phyloP scores from a whole-genome alignment of 2,113 vertebrate genomes.

The Andinoacara biseriatus region DNA sequence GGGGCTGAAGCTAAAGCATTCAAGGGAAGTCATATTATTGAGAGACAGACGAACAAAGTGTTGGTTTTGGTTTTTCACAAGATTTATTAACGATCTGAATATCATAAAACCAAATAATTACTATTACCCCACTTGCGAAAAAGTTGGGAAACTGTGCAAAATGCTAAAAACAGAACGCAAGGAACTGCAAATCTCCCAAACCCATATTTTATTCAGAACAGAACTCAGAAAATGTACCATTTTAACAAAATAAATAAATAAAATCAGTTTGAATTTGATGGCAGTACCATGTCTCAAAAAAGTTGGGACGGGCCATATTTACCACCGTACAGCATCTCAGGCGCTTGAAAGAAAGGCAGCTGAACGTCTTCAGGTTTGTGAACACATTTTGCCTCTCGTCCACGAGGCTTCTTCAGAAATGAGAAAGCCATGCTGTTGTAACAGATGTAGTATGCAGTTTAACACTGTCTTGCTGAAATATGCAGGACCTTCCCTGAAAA shows the following conservation, averaged over 20 bases:
- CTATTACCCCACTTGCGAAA: fast-evolving
- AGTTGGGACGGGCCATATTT: neutral
- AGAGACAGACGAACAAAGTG: neutral
- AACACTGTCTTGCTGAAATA: neutral
- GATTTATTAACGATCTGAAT: neutral
- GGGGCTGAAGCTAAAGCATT: neutral
- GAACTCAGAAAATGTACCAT: fast-evolving
- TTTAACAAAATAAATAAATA: neutral
- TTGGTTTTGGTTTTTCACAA: neutral
- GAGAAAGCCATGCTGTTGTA: neutral
- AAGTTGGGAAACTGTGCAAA: neutral
- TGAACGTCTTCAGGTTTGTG: neutral
- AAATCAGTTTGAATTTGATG: neutral
- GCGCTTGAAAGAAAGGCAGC: neutral
- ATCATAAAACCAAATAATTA: neutral
- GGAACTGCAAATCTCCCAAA: neutral
- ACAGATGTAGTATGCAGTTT: neutral
- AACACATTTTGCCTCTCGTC: neutral
- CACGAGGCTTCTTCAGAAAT: neutral
- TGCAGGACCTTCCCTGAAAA: neutral
- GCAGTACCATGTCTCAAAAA: neutral
- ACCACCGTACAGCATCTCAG: neutral
- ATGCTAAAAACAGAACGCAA: neutral
- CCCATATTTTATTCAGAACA: neutral
- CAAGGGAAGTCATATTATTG: neutral